Conservation (phyloP, 2,113 vertebrate genomes). For the Nyctibius bracteatus region DNA sequence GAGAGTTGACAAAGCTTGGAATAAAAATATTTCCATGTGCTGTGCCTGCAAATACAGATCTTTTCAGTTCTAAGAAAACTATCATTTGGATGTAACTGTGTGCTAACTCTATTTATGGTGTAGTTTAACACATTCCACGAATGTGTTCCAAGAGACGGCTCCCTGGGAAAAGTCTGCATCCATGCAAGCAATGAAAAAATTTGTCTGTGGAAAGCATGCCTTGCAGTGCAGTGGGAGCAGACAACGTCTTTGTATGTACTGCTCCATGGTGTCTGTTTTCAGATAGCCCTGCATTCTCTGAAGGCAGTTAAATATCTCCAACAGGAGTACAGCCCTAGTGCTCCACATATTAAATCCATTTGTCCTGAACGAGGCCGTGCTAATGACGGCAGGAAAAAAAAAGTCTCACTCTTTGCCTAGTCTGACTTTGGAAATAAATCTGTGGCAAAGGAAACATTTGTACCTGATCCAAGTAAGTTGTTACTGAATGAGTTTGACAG, state of each 20-base stretch:
- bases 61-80: background rate
- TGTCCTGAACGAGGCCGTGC: background rate
- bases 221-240: background rate
- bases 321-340: background rate
- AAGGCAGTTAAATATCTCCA: background rate
- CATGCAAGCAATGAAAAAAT: background rate
- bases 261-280: background rate
- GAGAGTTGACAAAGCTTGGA: conserved; percentile 49
- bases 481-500: conserved; percentile 15
- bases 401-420: background rate
- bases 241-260: background rate
- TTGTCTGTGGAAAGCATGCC: background rate
- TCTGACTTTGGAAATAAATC: background rate
- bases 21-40: conserved; percentile 44
- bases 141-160: background rate
- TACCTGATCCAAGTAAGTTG: background rate
- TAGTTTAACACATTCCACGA: background rate
- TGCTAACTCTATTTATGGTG: background rate
- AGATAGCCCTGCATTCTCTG: background rate
- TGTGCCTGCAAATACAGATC: conserved; percentile 29
- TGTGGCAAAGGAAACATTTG: background rate
- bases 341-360: conserved; percentile 9
- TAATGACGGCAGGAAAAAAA: background rate
- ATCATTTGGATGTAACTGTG: background rate
- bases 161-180: background rate